Base-by-base conservation (phyloP, 2,888 invertebrate genomes). In the Drosophila prolongata region DNA sequence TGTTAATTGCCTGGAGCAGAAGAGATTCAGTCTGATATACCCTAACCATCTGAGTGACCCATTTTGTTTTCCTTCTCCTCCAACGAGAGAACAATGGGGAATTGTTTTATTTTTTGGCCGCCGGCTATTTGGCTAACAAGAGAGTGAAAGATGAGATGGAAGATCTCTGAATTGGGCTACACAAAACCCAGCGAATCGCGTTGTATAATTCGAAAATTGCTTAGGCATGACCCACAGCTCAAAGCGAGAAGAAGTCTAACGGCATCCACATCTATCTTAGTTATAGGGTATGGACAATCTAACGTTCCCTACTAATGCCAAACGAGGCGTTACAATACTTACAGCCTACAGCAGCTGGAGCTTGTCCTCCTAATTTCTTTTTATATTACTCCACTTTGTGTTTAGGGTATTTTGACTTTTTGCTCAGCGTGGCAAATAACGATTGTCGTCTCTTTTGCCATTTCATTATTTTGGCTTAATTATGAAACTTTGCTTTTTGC, bases 61-160 rank as follows among this genome's bases (percentile, higher is more conserved):
- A 86, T 82, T 80, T 85, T 8, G 40, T 27, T 37, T 56, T 52
- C n/a, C 38, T 37, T 54, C 47, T 58, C 55, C 59, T 24, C 30
- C 30, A 19, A 16, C 13, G 30, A 1, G 13, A 74, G 61, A 86
- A 86, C 80, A 80, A 80, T 86, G 80, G 70, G 58, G 64, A 60
- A 77, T 85, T 76, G 79, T 66, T 77, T 37, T 34, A 46, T 42
- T 64, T 43, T 24, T 43, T 34, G 65, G 62, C 86, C 68, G 30
- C 19, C 40, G 77, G 86, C 71, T 66, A 75, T 79, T 64, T 70
- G 82, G 67, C 58, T 77, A 70, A 68, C 82, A 77, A 79, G 66
- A 70, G 61, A 66, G 66, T 42, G 46, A 47, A 47, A 49, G 42
- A 40, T 49, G 37, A 43, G 57, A 16, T n/a, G 16, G 13, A 2